phyloP scores from a whole-genome alignment of 2,797 vertebrate genomes.

The Decapterus maruadsi region DNA sequence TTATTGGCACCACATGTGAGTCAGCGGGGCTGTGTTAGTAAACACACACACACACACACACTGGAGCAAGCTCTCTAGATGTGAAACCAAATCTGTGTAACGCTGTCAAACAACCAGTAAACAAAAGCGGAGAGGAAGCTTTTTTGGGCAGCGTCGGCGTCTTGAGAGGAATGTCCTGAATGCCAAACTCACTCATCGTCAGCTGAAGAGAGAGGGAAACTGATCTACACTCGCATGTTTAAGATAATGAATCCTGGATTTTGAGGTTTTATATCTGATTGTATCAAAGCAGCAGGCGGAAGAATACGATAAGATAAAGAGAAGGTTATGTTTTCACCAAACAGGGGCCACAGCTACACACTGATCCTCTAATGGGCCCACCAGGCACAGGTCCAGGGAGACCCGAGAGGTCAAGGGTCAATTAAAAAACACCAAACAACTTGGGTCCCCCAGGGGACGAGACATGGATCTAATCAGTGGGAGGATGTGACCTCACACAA shows the following conservation, averaged over 20 bases:
- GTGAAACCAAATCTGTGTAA: constrained; percentile 35
- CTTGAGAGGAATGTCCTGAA: constrained; percentile 34
- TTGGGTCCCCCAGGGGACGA: too few species aligned
- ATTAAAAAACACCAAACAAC: too few species aligned
- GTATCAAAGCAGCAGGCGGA: constrained; percentile 30
- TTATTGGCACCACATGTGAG: constrained; percentile 67
- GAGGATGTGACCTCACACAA: too few species aligned
- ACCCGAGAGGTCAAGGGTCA: not conserved
- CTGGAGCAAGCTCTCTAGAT: constrained; percentile 11
- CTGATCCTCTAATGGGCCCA: not conserved
- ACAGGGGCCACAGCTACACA: not conserved
- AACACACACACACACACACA: constrained; percentile 40
- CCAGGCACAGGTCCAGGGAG: not conserved
- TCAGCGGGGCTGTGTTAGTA: constrained; percentile 42
- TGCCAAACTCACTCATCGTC: constrained; percentile 33
- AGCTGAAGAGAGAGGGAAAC: constrained; percentile 4
- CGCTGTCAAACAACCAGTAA: constrained; percentile 17
- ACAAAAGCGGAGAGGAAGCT: constrained; percentile 34
- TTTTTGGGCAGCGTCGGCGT: constrained; percentile 16
- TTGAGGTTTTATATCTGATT: constrained; percentile 3
- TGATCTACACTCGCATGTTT: not conserved
- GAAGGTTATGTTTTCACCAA: not conserved
- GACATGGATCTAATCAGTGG: too few species aligned
- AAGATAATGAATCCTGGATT: not conserved
- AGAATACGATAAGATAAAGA: not conserved